Base-by-base conservation (phyloP, 2,888 invertebrate species). In the Philopedon plagiatum region DNA sequence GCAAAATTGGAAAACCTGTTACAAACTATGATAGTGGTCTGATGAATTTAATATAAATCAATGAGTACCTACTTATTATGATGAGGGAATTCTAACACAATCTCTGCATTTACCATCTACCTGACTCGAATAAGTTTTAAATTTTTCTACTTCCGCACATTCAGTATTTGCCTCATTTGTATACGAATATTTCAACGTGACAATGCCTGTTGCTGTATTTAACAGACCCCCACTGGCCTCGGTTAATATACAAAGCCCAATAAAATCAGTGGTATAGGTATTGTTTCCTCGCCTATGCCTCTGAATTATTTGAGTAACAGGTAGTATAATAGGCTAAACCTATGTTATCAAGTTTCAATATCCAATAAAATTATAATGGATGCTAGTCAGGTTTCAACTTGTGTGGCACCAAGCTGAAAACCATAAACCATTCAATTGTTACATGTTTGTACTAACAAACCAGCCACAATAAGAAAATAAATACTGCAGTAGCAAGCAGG, bases 361-460 rank as follows among this genome's bases (percentile, higher is more conserved):
- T 63, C 51, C 51, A 32, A 63, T 19, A 44, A 63, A 63, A 49
- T 49, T 63, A 63, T 63, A 63, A 63, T 63, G 51, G 49, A 63
- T 63, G 63, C 63, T 51, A 32, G 63, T 63, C 63, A 63, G 63
- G 63, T 63, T 29, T 63, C 63, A 13, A 63, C 63, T 49, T 63
- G 63, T 63, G 63, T 63, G 63, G 63, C 63, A 21, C 21, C 51
- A 32, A 51, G 63, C 19, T 51, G 23, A 34, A 51, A 51, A 51
- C 19, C 62, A 34, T 49, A 62, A 61, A 61, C 44, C 46, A 61
- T 44, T 41, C 26, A 26, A 51, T 49, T 49, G 63, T 63, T 34
- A 51, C 63, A 63, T 51, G 63, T 34, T 49, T 63, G 63, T 49
- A 51, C 49, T 63, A 21, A 37, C 63, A 63, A 63, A 63, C 62